These are phyloP conservation scores for Turdus rufiventris DNA, from an alignment of 2,113 vertebrate species.

Conservation along the genomic window DNA sequence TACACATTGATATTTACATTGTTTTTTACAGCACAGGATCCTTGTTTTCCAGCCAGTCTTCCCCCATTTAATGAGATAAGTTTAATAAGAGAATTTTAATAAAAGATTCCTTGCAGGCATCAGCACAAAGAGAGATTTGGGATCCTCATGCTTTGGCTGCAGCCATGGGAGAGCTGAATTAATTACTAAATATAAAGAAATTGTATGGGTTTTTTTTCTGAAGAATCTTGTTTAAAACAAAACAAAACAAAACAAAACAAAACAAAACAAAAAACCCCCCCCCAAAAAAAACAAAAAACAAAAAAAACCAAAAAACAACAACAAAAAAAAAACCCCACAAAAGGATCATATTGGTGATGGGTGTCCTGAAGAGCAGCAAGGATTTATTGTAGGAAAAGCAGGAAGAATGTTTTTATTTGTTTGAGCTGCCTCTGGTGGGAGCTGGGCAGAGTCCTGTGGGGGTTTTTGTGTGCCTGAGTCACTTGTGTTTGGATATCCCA, in stretches of 20 bases:
- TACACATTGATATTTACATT: neutral
- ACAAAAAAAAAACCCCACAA: too few species aligned
- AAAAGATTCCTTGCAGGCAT: neutral
- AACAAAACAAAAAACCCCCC: too few species aligned
- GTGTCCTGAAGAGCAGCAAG: neutral
- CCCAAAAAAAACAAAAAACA: too few species aligned
- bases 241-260: too few species aligned
- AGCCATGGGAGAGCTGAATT: neutral
- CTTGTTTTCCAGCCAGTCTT: neutral
- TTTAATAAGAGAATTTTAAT: neutral
- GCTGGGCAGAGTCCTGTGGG: neutral
- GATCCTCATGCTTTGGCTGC: neutral
- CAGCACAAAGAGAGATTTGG: neutral
- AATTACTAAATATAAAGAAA: neutral
- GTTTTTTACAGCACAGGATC: neutral
- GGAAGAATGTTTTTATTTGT: neutral
- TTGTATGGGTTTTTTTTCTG: neutral
- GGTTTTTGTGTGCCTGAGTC: neutral
- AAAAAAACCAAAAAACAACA: too few species aligned
- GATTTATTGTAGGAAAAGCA: neutral
- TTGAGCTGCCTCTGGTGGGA: neutral
- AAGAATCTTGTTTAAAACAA: neutral
- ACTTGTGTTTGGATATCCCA: neutral
- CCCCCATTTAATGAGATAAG: neutral
- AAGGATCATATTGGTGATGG: neutral